Conservation (phyloP, 1,140 invertebrate species). For the Monochamus saltuarius region DNA sequence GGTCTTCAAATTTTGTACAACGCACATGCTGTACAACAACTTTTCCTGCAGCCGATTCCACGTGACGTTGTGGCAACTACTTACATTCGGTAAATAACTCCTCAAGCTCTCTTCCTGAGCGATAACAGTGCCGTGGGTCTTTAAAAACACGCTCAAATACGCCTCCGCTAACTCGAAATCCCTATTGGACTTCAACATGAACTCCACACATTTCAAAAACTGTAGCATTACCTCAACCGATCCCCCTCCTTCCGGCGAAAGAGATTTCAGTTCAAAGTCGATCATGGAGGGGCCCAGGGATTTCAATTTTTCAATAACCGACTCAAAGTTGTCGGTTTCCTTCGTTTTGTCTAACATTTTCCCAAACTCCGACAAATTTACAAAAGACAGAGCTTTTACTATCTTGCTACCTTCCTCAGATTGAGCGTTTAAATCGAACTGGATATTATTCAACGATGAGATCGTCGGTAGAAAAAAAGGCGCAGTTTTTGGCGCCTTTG, state of each 20-base stretch:
- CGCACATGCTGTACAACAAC: slow-evolving; percentile 75
- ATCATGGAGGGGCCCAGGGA: slow-evolving; percentile 79
- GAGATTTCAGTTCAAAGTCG: slow-evolving; percentile 84
- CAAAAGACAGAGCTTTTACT: slow-evolving; percentile 57
- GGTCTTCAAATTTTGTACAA: slow-evolving; percentile 72
- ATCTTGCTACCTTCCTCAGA: slow-evolving; percentile 55
- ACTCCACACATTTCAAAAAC: slow-evolving; percentile 77
- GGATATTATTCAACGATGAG: slow-evolving; percentile 71
- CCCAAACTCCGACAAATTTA: slow-evolving; percentile 68
- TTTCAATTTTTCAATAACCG: slow-evolving; percentile 75
- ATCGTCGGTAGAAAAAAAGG: slow-evolving; percentile 96
- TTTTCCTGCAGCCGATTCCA: slow-evolving; percentile 72
- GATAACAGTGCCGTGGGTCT: slow-evolving; percentile 73
- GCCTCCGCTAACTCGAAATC: slow-evolving; percentile 93
- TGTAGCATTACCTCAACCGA: slow-evolving; percentile 68
- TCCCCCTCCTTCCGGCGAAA: slow-evolving; percentile 72
- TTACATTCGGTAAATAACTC: slow-evolving; percentile 60
- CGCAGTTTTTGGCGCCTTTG: slow-evolving; percentile 79
- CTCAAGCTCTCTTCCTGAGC: slow-evolving; percentile 60
- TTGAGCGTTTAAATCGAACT: slow-evolving; percentile 72
- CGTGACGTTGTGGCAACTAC: slow-evolving; percentile 58
- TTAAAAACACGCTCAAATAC: slow-evolving; percentile 89
- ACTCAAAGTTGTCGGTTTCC: slow-evolving; percentile 55
- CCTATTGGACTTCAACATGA: slow-evolving; percentile 71
- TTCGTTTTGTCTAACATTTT: slow-evolving; percentile 58